Percentiles rank a stretch among this genome's conserved stretches.
Conservation (phyloP, 2,888 invertebrate genomes). For the Agrotis puta region DNA sequence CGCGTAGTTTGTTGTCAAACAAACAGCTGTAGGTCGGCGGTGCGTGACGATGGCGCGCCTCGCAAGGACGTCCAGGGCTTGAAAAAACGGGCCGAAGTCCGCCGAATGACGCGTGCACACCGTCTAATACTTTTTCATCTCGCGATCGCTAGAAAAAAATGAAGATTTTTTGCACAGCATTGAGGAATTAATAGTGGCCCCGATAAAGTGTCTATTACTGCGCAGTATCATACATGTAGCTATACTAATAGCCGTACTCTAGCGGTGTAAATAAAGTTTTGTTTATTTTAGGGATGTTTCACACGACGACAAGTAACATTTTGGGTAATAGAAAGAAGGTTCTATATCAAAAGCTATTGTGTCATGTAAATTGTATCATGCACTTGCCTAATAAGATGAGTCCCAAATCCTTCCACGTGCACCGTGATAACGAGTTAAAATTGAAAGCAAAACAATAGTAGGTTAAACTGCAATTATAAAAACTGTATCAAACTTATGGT, state of each 20-base stretch:
- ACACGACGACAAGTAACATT: slow-evolving; percentile 20
- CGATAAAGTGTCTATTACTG: slow-evolving; percentile 67
- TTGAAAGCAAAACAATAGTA: not conserved
- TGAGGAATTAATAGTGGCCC: slow-evolving; percentile 67
- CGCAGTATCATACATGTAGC: slow-evolving; percentile 68
- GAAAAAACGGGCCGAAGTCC: slow-evolving; percentile 69
- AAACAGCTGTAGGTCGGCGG: slow-evolving; percentile 79
- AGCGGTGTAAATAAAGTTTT: slow-evolving; percentile 43
- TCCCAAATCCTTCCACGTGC: slow-evolving; percentile 18
- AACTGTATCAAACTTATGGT: slow-evolving; percentile 38
- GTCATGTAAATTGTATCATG: not conserved
- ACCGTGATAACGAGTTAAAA: not conserved
- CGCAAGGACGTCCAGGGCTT: slow-evolving; percentile 80
- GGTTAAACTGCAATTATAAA: slow-evolving; percentile 31
- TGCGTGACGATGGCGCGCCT: slow-evolving; percentile 82
- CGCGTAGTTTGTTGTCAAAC: slow-evolving; percentile 84
- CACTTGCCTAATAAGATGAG: slow-evolving; percentile 1
- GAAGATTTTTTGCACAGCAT: slow-evolving; percentile 62
- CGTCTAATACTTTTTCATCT: slow-evolving; percentile 71
- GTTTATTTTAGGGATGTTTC: slow-evolving; percentile 47
- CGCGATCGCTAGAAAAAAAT: slow-evolving; percentile 64
- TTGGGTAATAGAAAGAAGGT: slow-evolving; percentile 5
- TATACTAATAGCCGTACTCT: slow-evolving; percentile 42
- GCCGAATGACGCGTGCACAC: slow-evolving; percentile 65
- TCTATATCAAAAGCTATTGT: slow-evolving; percentile 4